phyloP scores from a whole-genome alignment of 2,888 invertebrate species.

The Synanthedon andrenaeformis region DNA sequence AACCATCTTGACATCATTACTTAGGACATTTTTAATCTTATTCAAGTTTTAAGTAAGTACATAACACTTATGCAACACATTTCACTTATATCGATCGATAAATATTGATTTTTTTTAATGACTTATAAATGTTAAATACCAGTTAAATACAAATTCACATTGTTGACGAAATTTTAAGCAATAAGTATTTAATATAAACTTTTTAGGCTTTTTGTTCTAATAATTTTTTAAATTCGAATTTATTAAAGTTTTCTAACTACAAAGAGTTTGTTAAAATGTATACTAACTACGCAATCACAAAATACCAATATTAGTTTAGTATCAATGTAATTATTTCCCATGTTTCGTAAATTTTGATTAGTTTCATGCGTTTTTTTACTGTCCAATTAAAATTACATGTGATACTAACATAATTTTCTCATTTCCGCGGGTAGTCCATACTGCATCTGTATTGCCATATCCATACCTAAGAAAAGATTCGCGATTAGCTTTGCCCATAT shows the following conservation, averaged over 20 bases:
- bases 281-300: neutral
- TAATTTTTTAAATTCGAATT: neutral
- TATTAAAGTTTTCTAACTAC: neutral
- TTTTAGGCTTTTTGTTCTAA: too few relatives aligned
- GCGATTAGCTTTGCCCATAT: conserved; percentile 17
- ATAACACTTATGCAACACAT: too few relatives aligned
- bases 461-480: conserved; percentile 49
- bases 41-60: too few relatives aligned
- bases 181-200: too few relatives aligned
- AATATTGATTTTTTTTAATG: too few relatives aligned
- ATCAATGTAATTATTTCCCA: conserved; percentile 21
- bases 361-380: conserved; percentile 2
- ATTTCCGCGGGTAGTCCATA: conserved; percentile 52
- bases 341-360: conserved; percentile 2
- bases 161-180: too few relatives aligned
- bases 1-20: too few relatives aligned
- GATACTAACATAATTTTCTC: conserved; percentile 60
- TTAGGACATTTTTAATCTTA: too few relatives aligned
- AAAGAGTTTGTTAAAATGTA: neutral
- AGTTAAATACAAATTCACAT: too few relatives aligned
- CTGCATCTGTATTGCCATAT: conserved; percentile 52
- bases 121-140: too few relatives aligned
- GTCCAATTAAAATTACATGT: conserved; percentile 26
- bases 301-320: conserved; percentile 24
- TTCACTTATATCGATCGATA: too few relatives aligned